A percentile compares a stretch with the other conserved stretches of the same genome.
Conservation (phyloP, 2,888 invertebrate genomes). For the Danaus chrysippus region DNA sequence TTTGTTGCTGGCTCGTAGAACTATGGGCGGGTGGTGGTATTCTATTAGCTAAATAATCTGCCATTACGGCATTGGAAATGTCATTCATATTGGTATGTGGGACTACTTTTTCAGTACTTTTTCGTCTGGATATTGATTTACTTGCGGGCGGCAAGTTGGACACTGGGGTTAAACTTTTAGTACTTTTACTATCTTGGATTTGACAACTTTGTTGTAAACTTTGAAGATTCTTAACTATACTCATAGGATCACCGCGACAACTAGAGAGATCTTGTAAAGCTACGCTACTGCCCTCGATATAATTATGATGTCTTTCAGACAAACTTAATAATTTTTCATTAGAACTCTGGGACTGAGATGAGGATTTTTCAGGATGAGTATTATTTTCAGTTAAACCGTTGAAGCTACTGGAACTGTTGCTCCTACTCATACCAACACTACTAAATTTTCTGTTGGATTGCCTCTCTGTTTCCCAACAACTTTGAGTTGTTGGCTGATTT, state of each 20-base stretch:
- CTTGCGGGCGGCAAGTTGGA: conserved; percentile 49
- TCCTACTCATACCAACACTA: conserved; percentile 63
- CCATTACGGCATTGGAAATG: conserved; percentile 75
- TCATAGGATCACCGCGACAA: conserved; percentile 87
- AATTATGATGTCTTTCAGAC: conserved; percentile 78
- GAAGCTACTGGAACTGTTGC: conserved; percentile 64
- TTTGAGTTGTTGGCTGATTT: conserved; percentile 66
- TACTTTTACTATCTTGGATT: conserved; percentile 76
- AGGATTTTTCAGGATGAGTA: conserved; percentile 66
- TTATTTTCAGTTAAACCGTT: conserved; percentile 66
- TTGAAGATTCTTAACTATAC: conserved; percentile 85
- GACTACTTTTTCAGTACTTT: conserved; percentile 76
- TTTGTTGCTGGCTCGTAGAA: conserved; percentile 78
- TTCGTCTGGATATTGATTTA: conserved; percentile 73
- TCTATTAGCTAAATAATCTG: conserved; percentile 78
- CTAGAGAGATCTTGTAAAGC: conserved; percentile 85
- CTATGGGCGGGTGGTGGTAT: conserved; percentile 87
- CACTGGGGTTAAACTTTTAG: conserved; percentile 60
- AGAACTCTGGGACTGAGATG: conserved; percentile 66
- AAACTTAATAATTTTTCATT: conserved; percentile 67
- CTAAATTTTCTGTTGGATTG: conserved; percentile 72
- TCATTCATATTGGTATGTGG: conserved; percentile 74
- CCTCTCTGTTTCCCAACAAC: conserved; percentile 80
- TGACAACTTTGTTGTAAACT: conserved; percentile 80
- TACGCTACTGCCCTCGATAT: conserved; percentile 81